phyloP scores from a whole-genome alignment of 2,888 invertebrate genomes.

The Sepioteuthis lessoniana region DNA sequence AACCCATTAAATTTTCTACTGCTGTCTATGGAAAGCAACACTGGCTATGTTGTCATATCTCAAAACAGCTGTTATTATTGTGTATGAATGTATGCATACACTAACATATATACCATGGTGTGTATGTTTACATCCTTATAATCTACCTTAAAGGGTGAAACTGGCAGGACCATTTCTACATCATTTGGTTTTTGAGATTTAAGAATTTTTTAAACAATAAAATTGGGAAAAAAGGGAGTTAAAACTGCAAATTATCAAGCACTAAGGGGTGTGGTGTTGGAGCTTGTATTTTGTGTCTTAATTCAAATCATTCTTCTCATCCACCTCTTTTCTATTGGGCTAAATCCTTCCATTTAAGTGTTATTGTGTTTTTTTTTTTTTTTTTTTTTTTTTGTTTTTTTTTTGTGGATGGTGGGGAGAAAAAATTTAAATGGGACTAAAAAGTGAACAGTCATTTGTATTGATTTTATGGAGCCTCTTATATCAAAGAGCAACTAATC shows the following conservation, averaged over 20 bases:
- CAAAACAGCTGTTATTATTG: not conserved
- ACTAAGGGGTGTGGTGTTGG: slow-evolving; percentile 14
- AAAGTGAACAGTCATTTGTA: not conserved
- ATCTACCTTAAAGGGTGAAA: slow-evolving; percentile 7
- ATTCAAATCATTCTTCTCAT: not conserved
- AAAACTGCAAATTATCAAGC: not conserved
- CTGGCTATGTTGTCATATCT: not conserved
- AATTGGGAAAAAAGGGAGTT: not conserved
- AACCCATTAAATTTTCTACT: not conserved
- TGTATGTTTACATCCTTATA: slow-evolving; percentile 16
- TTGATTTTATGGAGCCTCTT: not conserved
- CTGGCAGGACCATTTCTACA: slow-evolving; percentile 33
- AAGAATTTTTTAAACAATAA: not conserved
- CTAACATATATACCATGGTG: not conserved
- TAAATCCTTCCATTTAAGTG: slow-evolving; percentile 33
- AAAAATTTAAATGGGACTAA: not conserved
- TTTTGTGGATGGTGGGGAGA: not conserved
- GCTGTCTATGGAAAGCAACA: not conserved
- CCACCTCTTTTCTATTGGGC: not conserved
- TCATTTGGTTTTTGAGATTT: not conserved
- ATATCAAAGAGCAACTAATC: not conserved
- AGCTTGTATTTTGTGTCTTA: not conserved
- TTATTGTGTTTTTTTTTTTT: not conserved
- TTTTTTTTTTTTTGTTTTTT: too few relatives aligned
- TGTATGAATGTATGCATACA: not conserved